Conservation (phyloP, 2,797 vertebrate species). For the Stomatorhinus walkeri region DNA sequence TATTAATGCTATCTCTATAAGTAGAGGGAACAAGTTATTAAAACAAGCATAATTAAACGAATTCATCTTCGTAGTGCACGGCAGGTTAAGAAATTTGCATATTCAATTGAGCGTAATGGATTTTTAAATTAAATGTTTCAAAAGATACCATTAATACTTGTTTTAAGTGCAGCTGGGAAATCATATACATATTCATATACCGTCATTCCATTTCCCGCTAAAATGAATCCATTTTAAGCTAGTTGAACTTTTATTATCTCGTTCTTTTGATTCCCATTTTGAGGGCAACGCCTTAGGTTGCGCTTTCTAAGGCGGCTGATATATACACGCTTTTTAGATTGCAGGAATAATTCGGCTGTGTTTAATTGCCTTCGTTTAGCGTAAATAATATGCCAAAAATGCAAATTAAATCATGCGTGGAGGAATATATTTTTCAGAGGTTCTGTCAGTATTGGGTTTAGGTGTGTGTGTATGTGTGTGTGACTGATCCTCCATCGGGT, state of each 20-base stretch:
- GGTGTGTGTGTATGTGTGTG: conserved; percentile 9
- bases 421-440: background rate
- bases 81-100: conserved; percentile 19
- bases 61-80: background rate
- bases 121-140: conserved; percentile 23
- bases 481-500: background rate
- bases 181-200: conserved; percentile 34
- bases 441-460: background rate
- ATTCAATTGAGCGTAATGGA: conserved; percentile 26
- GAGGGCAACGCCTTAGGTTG: background rate
- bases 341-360: background rate
- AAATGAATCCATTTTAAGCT: background rate
- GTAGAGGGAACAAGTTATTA: background rate
- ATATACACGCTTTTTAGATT: background rate
- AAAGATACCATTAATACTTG: conserved; percentile 14
- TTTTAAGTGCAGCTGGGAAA: conserved; percentile 26
- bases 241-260: background rate
- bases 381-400: background rate
- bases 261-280: background rate
- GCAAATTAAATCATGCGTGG: background rate
- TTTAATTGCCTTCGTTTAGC: background rate
- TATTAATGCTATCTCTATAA: background rate
- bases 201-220: background rate
- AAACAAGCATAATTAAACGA: conserved; percentile 15
- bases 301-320: background rate